These are phyloP conservation scores for Hycleus cichorii DNA, from an alignment of 1,140 invertebrate genomes.

Conservation along the genomic window DNA sequence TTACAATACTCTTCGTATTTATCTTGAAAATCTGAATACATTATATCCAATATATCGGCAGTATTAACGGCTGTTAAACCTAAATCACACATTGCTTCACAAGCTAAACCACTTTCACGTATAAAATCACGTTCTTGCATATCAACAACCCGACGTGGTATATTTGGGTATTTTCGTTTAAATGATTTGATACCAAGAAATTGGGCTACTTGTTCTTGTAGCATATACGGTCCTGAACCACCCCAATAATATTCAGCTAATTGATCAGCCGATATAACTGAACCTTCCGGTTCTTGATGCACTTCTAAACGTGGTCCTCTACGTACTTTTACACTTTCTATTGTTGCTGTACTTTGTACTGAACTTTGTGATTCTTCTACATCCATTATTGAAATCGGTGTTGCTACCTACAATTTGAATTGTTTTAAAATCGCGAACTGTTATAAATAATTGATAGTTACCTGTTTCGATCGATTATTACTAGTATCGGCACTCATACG, in stretches of 20 bases:
- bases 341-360: slow-evolving; percentile 60
- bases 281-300: slow-evolving; percentile 48
- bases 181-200: slow-evolving; percentile 92
- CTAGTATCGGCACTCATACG: slow-evolving; percentile 74
- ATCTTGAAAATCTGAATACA: slow-evolving; percentile 89
- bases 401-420: slow-evolving; percentile 15
- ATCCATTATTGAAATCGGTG: slow-evolving; percentile 47
- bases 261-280: slow-evolving; percentile 73
- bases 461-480: slow-evolving; percentile 45
- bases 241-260: slow-evolving; percentile 95
- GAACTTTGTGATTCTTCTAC: slow-evolving; percentile 72
- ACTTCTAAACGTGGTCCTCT: slow-evolving; percentile 23
- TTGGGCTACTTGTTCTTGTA: slow-evolving; percentile 89
- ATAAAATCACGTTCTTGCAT: slow-evolving; percentile 87
- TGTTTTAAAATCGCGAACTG: no score
- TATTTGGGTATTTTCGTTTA: slow-evolving; percentile 81
- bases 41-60: slow-evolving; percentile 88
- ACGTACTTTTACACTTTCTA: slow-evolving; percentile 50
- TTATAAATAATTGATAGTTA: background rate
- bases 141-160: slow-evolving; percentile 74
- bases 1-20: slow-evolving; percentile 91
- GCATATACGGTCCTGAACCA: slow-evolving; percentile 65
- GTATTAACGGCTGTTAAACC: slow-evolving; percentile 86
- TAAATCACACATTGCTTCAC: slow-evolving; percentile 88
- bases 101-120: slow-evolving; percentile 69